Percentiles rank a stretch among this genome's conserved stretches.
These are phyloP conservation scores for Platygyra sinensis DNA, from an alignment of 64 coral and sea anemone species.

Conservation along the genomic window DNA sequence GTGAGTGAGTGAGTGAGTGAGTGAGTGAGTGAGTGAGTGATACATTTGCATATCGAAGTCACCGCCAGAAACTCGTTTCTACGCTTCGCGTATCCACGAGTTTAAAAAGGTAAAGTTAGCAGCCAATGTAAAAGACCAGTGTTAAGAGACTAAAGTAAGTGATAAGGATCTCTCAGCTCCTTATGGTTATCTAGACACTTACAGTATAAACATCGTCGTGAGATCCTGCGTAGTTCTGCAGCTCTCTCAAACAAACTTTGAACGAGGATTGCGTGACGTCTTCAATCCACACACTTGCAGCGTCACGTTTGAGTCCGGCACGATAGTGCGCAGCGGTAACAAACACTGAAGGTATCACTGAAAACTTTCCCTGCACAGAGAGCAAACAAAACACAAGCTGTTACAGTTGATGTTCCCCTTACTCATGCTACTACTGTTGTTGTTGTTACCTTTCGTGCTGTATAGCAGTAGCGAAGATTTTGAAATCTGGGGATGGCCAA, in stretches of 20 bases:
- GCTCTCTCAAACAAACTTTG: constrained; percentile 70
- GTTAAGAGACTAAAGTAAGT: neutral
- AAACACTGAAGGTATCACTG: constrained; percentile 47
- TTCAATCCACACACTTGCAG: constrained; percentile 74
- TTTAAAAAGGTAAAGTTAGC: too few species aligned
- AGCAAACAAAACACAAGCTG: neutral
- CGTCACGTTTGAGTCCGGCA: constrained; percentile 38
- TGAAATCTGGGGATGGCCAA: too few species aligned
- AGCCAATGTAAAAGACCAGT: neutral
- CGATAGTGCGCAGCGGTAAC: constrained; percentile 39
- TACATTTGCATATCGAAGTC: too few species aligned
- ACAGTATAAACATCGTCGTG: constrained; percentile 60
- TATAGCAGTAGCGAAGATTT: too few species aligned
- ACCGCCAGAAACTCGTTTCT: too few species aligned
- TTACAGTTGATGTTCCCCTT: neutral
- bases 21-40: too few species aligned
- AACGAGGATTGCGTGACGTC: constrained; percentile 52
- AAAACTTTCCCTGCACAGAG: constrained; percentile 21
- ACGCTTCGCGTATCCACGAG: too few species aligned
- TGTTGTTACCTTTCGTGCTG: neutral
- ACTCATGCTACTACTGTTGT: neutral
- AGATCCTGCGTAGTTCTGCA: constrained; percentile 76
- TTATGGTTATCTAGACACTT: neutral
- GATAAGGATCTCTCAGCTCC: neutral
- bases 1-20: too few species aligned